Evolutionary conservation across 1,140 invertebrate genomes (phyloP).

Genomic region (Zelostemma sp.): DNA sequence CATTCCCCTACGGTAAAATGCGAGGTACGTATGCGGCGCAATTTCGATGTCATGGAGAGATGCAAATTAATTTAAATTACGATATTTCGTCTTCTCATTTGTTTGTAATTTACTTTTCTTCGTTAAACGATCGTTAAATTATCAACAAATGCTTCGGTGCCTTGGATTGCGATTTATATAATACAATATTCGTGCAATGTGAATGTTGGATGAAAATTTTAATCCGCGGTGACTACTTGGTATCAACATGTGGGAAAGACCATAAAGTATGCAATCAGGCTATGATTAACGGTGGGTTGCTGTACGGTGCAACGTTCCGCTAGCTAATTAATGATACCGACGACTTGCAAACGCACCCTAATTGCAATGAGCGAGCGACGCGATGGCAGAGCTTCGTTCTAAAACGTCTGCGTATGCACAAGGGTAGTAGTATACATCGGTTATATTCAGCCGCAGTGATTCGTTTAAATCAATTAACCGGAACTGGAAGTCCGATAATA

Average conservation of each 20-base stretch:
- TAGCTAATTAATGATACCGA: slow-evolving; percentile 10
- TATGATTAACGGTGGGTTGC: slow-evolving; percentile 7
- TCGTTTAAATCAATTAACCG: slow-evolving; percentile 6
- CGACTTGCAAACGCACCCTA: slow-evolving; percentile 12
- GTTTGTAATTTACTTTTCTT: not conserved
- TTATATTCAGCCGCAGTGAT: slow-evolving; percentile 2
- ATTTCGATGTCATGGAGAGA: not conserved
- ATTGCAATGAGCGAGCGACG: slow-evolving; percentile 7
- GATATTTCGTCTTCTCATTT: not conserved
- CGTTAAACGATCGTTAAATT: too few relatives aligned
- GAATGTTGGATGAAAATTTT: not conserved
- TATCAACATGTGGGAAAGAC: not conserved
- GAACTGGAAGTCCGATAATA: slow-evolving; percentile 2
- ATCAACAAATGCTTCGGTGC: too few relatives aligned
- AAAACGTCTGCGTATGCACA: not conserved
- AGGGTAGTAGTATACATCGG: slow-evolving; percentile 2
- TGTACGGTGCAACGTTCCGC: slow-evolving; percentile 1
- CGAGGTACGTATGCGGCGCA: not conserved
- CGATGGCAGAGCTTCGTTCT: slow-evolving; percentile 3
- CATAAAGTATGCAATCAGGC: slow-evolving; percentile 12
- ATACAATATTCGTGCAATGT: too few relatives aligned
- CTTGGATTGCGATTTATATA: too few relatives aligned
- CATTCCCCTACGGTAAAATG: slow-evolving; percentile 1
- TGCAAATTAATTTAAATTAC: slow-evolving; percentile 10
- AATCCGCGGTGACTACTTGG: not conserved